Conservation (phyloP, 2,888 invertebrate genomes). For the Athripsodes cinereus region DNA sequence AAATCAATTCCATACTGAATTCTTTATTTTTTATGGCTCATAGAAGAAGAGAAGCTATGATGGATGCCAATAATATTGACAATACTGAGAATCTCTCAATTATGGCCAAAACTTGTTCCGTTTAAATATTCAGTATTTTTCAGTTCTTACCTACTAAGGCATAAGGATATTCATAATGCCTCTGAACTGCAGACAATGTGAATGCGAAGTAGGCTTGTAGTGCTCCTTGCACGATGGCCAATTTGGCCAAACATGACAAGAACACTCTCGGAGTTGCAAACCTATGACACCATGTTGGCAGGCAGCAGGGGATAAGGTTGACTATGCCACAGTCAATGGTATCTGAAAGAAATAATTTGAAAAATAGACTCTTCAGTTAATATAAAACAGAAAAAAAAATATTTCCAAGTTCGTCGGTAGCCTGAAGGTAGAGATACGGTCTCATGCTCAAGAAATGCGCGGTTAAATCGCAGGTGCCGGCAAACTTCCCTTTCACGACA, state of each 20-base stretch:
- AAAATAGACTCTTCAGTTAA: background rate
- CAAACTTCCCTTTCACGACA: no score
- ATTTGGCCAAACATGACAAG: conserved; percentile 37
- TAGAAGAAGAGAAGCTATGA: no score
- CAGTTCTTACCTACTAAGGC: conserved; percentile 36
- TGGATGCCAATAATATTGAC: no score
- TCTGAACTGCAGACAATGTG: conserved; percentile 44
- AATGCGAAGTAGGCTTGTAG: conserved; percentile 45
- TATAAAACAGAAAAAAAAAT: background rate
- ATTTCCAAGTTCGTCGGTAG: no score
- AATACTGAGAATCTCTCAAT: no score
- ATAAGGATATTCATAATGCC: conserved; percentile 40
- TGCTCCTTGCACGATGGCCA: conserved; percentile 41
- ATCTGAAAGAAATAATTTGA: conserved; percentile 30
- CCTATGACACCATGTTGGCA: conserved; percentile 39
- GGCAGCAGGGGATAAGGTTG: conserved; percentile 39
- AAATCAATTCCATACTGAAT: no score
- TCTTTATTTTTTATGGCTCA: no score
- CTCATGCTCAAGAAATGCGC: no score
- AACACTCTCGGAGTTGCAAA: conserved; percentile 44
- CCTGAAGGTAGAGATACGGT: no score
- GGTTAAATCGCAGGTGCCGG: no score
- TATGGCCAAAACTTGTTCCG: no score
- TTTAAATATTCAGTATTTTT: no score
- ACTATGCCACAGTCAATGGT: conserved; percentile 47